These are phyloP conservation scores for Timema cristinae DNA, from an alignment of 2,888 invertebrate genomes.

Conservation along the genomic window DNA sequence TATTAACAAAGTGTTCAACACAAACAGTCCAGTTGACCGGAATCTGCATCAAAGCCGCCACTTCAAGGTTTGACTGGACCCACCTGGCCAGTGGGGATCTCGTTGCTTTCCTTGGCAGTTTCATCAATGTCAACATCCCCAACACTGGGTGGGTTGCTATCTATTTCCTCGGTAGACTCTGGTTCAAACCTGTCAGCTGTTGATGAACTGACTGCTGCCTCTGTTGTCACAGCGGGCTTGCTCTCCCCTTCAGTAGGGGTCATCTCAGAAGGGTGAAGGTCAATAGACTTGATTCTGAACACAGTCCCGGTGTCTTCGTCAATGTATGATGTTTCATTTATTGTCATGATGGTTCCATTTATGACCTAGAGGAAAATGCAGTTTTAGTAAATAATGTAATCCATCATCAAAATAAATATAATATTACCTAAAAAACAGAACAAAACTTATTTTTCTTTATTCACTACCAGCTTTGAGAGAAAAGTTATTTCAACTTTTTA, in stretches of 20 bases:
- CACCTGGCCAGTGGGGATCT: constrained; percentile 9
- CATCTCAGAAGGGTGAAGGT: constrained; percentile 45
- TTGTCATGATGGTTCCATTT: constrained; percentile 51
- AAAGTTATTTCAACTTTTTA: no score
- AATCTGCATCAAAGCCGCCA: background rate
- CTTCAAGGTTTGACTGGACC: constrained; percentile 3
- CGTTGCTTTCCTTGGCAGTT: constrained; percentile 10
- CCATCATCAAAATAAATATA: no score
- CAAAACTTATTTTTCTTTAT: no score
- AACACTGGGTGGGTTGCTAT: background rate
- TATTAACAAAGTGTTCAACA: background rate
- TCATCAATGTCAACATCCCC: background rate
- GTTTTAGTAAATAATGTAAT: no score
- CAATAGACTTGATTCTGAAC: constrained; percentile 48
- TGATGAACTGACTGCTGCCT: background rate
- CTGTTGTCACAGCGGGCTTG: background rate
- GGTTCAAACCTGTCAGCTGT: background rate
- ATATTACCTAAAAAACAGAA: no score
- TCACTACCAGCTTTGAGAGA: no score
- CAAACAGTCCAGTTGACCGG: background rate
- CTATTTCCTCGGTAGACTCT: background rate
- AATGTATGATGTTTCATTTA: constrained; percentile 52
- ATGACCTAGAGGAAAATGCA: constrained; percentile 43
- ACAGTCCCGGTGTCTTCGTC: constrained; percentile 42
- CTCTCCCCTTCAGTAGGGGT: background rate